phyloP scores from a whole-genome alignment of 1,140 invertebrate genomes.

The Planococcus citri region DNA sequence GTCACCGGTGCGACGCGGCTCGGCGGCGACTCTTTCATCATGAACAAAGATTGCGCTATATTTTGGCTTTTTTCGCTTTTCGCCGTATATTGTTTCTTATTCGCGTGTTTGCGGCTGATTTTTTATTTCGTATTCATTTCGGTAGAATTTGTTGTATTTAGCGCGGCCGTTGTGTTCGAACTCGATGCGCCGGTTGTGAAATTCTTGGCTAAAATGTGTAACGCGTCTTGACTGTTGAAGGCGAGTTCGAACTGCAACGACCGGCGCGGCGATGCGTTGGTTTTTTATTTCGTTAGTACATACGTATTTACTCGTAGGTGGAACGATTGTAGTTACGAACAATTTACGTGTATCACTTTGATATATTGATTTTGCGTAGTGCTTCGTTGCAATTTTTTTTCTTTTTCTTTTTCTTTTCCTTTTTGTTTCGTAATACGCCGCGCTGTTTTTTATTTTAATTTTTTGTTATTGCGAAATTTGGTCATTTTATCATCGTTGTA shows the following conservation, averaged over 20 bases:
- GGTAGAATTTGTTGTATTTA: neutral
- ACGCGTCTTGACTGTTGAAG: neutral
- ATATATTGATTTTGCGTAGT: neutral
- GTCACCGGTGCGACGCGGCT: too few species aligned
- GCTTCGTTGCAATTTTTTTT: neutral
- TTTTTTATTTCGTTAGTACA: too few species aligned
- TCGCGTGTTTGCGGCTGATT: neutral
- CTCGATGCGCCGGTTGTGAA: neutral
- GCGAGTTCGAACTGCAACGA: too few species aligned
- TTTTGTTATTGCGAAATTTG: neutral
- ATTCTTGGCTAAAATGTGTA: neutral
- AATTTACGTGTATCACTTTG: neutral
- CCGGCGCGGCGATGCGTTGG: too few species aligned
- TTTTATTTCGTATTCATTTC: neutral
- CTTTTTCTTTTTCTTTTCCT: neutral
- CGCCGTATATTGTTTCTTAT: neutral
- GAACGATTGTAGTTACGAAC: neutral
- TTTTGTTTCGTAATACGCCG: neutral
- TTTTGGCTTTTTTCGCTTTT: neutral
- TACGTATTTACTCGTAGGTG: neutral
- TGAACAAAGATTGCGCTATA: neutral
- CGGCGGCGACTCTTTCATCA: too few species aligned
- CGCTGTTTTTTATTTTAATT: neutral
- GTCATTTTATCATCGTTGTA: too few species aligned
- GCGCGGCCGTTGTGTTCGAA: neutral